Evolutionary conservation across 2,797 vertebrate genomes (phyloP).

Genomic region (Pteropus rufus): DNA sequence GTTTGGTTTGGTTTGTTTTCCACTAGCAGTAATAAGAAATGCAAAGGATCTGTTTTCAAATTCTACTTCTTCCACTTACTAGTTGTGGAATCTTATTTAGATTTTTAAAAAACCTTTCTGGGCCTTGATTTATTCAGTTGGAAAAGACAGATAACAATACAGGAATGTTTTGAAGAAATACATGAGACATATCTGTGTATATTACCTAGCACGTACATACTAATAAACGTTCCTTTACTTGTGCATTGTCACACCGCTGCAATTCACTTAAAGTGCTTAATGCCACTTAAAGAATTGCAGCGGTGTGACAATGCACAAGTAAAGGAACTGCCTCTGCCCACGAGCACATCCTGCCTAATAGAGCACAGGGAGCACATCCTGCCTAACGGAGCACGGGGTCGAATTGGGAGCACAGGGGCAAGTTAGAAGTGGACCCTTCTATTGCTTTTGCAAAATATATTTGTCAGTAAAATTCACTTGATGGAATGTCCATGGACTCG

Average conservation of each 20-base stretch:
- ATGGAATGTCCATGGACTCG: neutral
- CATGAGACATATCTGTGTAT: neutral
- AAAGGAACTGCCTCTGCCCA: too few species aligned
- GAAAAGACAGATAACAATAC: neutral
- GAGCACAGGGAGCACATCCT: too few species aligned
- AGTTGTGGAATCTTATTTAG: neutral
- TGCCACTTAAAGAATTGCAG: too few species aligned
- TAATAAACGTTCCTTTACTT: neutral
- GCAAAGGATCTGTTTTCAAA: neutral
- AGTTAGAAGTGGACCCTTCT: neutral
- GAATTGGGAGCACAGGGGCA: neutral
- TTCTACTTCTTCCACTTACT: neutral
- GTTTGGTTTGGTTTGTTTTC: too few species aligned
- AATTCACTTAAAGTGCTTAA: neutral
- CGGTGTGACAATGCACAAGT: too few species aligned
- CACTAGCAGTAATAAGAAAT: neutral
- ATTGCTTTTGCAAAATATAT: neutral
- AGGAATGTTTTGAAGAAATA: neutral
- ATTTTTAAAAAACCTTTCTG: neutral
- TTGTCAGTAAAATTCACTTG: conserved; percentile 38
- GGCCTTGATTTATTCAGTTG: neutral
- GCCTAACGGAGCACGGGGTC: too few species aligned
- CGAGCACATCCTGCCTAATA: too few species aligned
- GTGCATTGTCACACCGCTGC: accelerated
- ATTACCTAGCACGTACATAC: accelerated